Evolutionary conservation across 2,113 vertebrate genomes (phyloP).

Genomic region (Anhinga anhinga): DNA sequence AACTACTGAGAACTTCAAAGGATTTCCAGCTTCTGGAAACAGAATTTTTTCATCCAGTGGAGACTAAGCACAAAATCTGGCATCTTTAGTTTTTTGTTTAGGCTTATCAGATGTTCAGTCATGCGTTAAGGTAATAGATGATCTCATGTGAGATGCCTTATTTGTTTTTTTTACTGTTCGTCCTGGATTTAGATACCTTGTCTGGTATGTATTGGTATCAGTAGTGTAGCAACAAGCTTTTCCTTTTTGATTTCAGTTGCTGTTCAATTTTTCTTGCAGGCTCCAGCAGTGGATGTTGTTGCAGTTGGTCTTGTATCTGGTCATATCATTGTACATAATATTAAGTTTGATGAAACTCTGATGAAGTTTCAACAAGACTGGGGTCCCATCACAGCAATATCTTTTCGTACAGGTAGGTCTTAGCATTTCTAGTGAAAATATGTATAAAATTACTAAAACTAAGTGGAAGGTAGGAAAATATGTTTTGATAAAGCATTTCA

Average conservation of each 20-base stretch:
- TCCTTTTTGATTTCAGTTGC: neutral
- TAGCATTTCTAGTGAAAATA: neutral
- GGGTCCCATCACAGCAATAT: conserved; percentile 91
- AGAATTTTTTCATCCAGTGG: neutral
- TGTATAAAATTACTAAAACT: neutral
- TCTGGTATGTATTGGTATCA: accelerated
- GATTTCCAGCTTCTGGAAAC: neutral
- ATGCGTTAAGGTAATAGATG: accelerated
- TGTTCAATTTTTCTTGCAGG: conserved; percentile 73
- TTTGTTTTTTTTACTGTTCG: neutral
- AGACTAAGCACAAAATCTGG: neutral
- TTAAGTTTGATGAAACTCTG: conserved; percentile 89
- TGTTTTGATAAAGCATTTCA: neutral
- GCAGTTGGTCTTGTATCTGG: conserved; percentile 87
- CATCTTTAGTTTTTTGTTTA: neutral
- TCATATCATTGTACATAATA: conserved; percentile 91
- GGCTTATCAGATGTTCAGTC: neutral
- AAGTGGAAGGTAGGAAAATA: neutral
- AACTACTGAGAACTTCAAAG: neutral
- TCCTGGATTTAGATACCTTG: neutral
- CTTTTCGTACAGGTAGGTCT: conserved; percentile 90
- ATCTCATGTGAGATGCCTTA: neutral
- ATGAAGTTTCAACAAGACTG: conserved; percentile 97
- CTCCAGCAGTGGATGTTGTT: conserved; percentile 91
- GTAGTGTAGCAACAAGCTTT: neutral